Evolutionary conservation across 2,797 vertebrate genomes (phyloP), one percentile per base, ranked within the genome.

Genomic region (Hapalemur alaotrensis): DNA sequence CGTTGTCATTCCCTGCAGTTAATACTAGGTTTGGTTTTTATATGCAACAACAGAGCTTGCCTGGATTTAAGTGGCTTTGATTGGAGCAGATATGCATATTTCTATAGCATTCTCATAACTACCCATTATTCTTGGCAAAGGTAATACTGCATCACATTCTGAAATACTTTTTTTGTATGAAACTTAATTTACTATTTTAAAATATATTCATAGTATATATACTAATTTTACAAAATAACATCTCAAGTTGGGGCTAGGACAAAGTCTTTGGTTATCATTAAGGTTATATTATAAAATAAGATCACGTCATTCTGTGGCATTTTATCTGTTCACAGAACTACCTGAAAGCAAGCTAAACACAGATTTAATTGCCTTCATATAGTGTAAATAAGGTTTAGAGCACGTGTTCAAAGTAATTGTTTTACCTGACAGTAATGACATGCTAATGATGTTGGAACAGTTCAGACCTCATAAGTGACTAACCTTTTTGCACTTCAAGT

Each of bases 101-200:
- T 98, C 97, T 97, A 95, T 72, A 98, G 98, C 98, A 98, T 96
- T 96, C 89, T 98, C 97, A 97, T 98, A 98, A 98, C 98, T 97
- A 98, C 96, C 96, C 98, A 89, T 98, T 98, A 98, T 98, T 98
- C 97, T 98, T 98, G 98, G 98, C 98, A 97, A 97, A 98, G 80
- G 32, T 79, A 97, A 96, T 67, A 96, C 93, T 81, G 95, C 86
- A 82, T 76, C 86, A 30, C 2, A 80, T 78, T 84, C 70, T 69
- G 63, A 94, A 91, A 95, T 54, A 61, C 35, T 87, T 94, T 80
- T 87, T 67, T 46, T 83, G 73, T 95, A 41, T 78, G 54, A 91
- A 93, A 87, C 22, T 43, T 92, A 84, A 76, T 92, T 73, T 30
- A 9, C 72, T 82, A 90, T 88, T 95, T 95, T 76, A 89, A 78